These are phyloP conservation scores for Rostratula benghalensis DNA, from an alignment of 2,113 vertebrate genomes.

Conservation along the genomic window DNA sequence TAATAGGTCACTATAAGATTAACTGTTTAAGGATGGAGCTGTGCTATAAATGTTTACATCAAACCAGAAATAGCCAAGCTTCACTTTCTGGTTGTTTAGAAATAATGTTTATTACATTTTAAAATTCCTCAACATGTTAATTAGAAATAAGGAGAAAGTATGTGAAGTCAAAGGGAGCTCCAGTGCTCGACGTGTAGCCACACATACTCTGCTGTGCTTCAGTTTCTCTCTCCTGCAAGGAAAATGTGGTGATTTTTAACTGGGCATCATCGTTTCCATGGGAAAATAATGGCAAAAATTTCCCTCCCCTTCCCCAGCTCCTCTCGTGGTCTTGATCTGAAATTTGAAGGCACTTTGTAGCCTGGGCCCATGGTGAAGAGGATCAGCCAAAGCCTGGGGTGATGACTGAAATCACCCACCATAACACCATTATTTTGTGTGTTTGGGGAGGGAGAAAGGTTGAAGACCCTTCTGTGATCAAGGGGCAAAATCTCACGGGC, in stretches of 20 bases:
- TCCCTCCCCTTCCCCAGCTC: background rate
- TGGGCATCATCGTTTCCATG: background rate
- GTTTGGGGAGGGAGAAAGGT: rapidly evolving
- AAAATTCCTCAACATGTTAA: conserved; percentile 51
- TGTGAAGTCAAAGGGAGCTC: background rate
- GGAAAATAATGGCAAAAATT: background rate
- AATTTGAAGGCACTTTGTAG: background rate
- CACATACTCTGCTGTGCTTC: background rate
- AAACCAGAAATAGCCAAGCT: conserved; percentile 44
- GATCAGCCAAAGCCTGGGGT: background rate
- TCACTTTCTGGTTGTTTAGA: conserved; percentile 35
- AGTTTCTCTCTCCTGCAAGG: background rate
- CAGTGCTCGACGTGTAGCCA: background rate
- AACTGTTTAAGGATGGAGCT: conserved; percentile 71
- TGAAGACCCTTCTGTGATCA: background rate
- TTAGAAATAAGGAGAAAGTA: conserved; percentile 26
- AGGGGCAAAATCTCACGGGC: background rate
- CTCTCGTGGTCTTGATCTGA: background rate
- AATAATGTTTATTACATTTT: conserved; percentile 60
- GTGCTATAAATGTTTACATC: conserved; percentile 67
- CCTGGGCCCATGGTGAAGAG: background rate
- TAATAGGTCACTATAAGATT: conserved; percentile 75
- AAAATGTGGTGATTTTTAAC: background rate
- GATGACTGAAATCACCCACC: background rate
- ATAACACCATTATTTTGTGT: too few species aligned